These are phyloP conservation scores for Hirtodrosophila trivittata DNA, from an alignment of 2,888 invertebrate species.

Conservation along the genomic window DNA sequence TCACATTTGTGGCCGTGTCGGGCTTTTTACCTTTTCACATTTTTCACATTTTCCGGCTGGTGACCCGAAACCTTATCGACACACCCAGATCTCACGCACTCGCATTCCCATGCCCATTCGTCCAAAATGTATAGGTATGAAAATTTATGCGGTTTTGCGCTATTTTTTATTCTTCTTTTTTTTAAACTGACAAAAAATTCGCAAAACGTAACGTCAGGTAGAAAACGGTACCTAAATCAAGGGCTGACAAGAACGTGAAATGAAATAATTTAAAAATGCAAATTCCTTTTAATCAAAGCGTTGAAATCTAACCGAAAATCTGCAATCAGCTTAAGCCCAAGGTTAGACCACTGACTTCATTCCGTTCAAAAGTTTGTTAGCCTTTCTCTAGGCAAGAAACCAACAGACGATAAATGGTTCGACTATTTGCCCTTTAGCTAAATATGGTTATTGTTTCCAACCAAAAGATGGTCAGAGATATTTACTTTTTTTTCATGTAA, in stretches of 20 bases:
- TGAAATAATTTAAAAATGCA: slow-evolving; percentile 78
- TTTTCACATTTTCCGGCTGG: slow-evolving; percentile 16
- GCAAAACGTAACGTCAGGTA: slow-evolving; percentile 40
- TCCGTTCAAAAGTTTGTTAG: slow-evolving; percentile 17
- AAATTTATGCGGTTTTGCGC: slow-evolving; percentile 69
- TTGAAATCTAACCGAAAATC: slow-evolving; percentile 53
- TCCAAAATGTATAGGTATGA: slow-evolving; percentile 54
- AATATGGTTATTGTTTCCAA: slow-evolving; percentile 21
- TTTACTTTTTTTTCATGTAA: not conserved
- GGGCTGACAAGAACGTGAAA: slow-evolving; percentile 76
- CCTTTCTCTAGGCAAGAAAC: slow-evolving; percentile 2
- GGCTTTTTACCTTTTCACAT: slow-evolving; percentile 49
- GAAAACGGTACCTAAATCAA: slow-evolving; percentile 69
- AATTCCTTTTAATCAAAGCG: slow-evolving; percentile 57
- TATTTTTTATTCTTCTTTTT: slow-evolving; percentile 27
- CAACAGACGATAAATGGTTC: slow-evolving; percentile 14
- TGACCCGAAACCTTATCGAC: slow-evolving; percentile 60
- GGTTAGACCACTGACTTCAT: slow-evolving; percentile 34
- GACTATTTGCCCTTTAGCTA: slow-evolving; percentile 10
- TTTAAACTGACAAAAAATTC: slow-evolving; percentile 18
- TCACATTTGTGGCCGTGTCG: slow-evolving; percentile 31
- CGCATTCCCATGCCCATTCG: slow-evolving; percentile 49
- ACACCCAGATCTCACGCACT: slow-evolving; percentile 71
- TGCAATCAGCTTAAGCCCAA: slow-evolving; percentile 47
- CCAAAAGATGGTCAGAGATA: not conserved